Conservation (phyloP, 2,113 vertebrate genomes). For the Hydrochoerus hydrochaeris region DNA sequence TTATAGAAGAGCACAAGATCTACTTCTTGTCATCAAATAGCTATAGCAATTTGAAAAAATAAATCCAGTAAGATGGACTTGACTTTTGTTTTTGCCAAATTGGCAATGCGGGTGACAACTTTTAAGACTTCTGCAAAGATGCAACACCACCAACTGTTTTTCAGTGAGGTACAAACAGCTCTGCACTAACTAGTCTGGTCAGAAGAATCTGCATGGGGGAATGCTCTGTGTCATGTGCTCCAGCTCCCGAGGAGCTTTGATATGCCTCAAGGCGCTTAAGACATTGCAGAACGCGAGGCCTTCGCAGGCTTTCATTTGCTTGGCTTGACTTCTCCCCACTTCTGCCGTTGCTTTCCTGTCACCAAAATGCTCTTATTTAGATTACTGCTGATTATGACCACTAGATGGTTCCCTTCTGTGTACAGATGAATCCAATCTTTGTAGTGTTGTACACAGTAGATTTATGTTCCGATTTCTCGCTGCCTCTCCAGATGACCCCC, state of each 20-base stretch:
- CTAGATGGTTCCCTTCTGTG: not conserved
- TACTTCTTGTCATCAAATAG: conserved; percentile 31
- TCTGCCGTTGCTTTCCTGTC: not conserved
- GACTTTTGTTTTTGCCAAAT: conserved; percentile 38
- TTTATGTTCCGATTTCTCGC: not conserved
- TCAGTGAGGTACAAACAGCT: not conserved
- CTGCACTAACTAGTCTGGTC: not conserved
- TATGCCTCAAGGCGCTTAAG: not conserved
- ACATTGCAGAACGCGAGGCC: not conserved
- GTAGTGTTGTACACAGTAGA: too few relatives aligned
- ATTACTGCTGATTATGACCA: not conserved
- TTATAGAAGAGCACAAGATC: conserved; percentile 8
- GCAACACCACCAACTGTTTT: not conserved
- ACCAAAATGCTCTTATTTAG: not conserved
- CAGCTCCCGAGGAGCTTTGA: not conserved
- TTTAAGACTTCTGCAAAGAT: conserved; percentile 39
- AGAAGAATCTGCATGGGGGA: not conserved
- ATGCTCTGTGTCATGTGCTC: not conserved
- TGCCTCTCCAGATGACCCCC: not conserved
- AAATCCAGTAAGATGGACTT: not conserved
- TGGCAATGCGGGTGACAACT: not conserved
- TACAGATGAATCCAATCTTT: not conserved
- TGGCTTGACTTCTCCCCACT: not conserved
- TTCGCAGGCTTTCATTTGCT: not conserved
- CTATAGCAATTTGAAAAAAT: conserved; percentile 18